Evolutionary conservation across 1,140 invertebrate species (phyloP).

Genomic region (Platyscapa corneri): DNA sequence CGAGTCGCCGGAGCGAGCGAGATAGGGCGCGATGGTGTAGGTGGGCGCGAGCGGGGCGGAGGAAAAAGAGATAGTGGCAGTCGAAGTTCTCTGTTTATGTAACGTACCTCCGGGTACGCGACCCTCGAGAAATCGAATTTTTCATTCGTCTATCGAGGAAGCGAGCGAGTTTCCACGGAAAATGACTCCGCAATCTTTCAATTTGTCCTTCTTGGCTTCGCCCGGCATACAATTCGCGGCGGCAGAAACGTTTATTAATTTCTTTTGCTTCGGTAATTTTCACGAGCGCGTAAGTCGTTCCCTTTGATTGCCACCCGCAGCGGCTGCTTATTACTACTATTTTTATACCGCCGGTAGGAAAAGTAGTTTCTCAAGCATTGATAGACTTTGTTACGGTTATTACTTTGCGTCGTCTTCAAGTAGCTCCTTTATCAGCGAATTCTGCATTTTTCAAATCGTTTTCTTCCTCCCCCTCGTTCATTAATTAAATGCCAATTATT

Average conservation of each 20-base stretch:
- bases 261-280: slow-evolving; percentile 21
- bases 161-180: slow-evolving; percentile 5
- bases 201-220: slow-evolving; percentile 3
- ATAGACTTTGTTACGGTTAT: not conserved
- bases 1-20: not conserved
- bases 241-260: slow-evolving; percentile 27
- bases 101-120: slow-evolving; percentile 1
- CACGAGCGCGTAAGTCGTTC: slow-evolving; percentile 1
- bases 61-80: not conserved
- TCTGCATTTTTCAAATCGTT: not conserved
- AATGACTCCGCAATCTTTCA: slow-evolving; percentile 46
- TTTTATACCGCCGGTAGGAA: not conserved
- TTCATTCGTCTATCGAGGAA: slow-evolving; percentile 25
- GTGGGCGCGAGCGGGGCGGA: not conserved
- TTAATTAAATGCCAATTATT: no score
- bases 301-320: not conserved
- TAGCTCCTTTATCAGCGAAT: not conserved
- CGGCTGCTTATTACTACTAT: not conserved
- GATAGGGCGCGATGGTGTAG: not conserved
- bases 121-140: slow-evolving; percentile 48
- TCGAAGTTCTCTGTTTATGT: slow-evolving; percentile 33
- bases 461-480: not conserved
- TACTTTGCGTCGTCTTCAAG: not conserved
- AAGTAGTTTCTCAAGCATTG: not conserved
- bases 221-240: not conserved